Percentiles rank a stretch among this genome's conserved stretches.
phyloP scores from a whole-genome alignment of 2,113 vertebrate genomes.

The Xiphophorus couchianus region DNA sequence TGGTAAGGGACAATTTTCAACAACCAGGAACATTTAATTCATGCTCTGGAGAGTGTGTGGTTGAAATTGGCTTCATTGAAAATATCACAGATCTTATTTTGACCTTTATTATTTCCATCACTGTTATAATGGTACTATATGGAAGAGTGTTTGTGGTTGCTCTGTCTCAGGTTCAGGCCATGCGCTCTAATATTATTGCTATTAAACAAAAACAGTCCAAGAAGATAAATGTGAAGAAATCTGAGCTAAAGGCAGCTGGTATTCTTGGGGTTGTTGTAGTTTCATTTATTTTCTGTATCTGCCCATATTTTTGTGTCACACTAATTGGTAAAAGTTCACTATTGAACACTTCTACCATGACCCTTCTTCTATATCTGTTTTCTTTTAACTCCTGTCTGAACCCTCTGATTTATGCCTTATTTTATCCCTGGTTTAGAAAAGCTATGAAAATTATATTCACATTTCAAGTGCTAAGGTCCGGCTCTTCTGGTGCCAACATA shows the following conservation, averaged over 20 bases:
- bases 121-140: too few species aligned
- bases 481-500: slow-evolving; percentile 6
- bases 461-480: slow-evolving; percentile 26
- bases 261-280: slow-evolving; percentile 40
- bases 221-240: slow-evolving; percentile 6
- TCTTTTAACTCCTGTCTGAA: slow-evolving; percentile 46
- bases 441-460: slow-evolving; percentile 23
- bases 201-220: background rate
- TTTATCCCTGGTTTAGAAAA: background rate
- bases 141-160: slow-evolving; percentile 3
- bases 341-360: background rate
- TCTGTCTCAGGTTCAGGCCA: slow-evolving; percentile 27
- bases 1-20: too few species aligned
- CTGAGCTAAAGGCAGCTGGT: slow-evolving; percentile 43
- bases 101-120: too few species aligned
- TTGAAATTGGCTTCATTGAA: too few species aligned
- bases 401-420: slow-evolving; percentile 39
- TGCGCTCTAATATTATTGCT: background rate
- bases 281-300: slow-evolving; percentile 26
- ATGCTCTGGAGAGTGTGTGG: too few species aligned
- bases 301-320: slow-evolving; percentile 19
- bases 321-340: background rate
- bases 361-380: background rate
- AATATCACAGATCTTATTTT: too few species aligned
- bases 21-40: too few species aligned